Base-by-base conservation (phyloP, 2,797 vertebrate species). In the Mormyrus proboscirostris region DNA sequence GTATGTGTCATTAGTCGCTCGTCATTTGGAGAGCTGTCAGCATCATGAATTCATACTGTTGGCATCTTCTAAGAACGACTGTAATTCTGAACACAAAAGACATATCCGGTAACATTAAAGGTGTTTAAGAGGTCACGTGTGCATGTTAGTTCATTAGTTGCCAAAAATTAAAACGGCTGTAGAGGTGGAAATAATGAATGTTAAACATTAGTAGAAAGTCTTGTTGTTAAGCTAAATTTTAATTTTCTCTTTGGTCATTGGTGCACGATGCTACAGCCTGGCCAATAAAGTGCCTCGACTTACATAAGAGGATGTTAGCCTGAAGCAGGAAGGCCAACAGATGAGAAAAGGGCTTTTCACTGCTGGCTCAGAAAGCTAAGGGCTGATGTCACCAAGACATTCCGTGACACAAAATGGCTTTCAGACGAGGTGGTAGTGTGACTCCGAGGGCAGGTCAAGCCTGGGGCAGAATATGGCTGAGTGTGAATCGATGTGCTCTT, bases 361-460 rank as follows among this genome's bases (percentile, higher is more conserved):
- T 89, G 90, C 76, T 88, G 92, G 89, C 90, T 86, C 25, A 62
- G 62, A 86, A 90, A 38, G 59, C 57, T 82, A 47, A 53, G 47
- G n/a, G 62, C 90, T 94, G 94, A 94, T 94, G 95, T 95, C 95
- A 95, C 93, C 92, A 92, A 94, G 93, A 92, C 93, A 93, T 93
- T 91, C 73, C 1, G 87, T 91, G 88, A 93, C 93, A 94, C 91
- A 94, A 88, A 92, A 91, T 93, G 92, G 93, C 53, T 59, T 87
- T 86, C 49, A 86, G 84, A 51, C 25, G 10, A 76, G 65, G 33
- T 49, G 57, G 16, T 47, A 22, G 59, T 22, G 55, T 62, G 33
- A 87, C 25, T 33, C 86, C 12, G 33, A 53, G 55, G 86, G 51
- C 51, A 57, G 29, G 38, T 12, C 93, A 93, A 93, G 93, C 95